Percentiles rank a stretch among this genome's conserved stretches.
Conservation (phyloP, 2,113 vertebrate genomes). For the Neotoma lepida region DNA sequence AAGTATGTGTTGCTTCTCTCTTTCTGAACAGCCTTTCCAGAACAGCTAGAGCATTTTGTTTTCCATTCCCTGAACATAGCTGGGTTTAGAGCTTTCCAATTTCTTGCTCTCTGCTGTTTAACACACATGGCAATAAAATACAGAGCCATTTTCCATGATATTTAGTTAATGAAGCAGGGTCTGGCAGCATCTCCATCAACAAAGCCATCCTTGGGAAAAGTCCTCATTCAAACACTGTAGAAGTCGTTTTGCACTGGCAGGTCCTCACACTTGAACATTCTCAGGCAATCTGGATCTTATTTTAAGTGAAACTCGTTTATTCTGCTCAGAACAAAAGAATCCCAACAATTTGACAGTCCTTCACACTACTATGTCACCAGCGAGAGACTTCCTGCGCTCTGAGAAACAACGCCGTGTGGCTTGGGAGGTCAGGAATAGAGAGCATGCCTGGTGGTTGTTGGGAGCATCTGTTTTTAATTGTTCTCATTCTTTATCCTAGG, state of each 20-base stretch:
- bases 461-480: conserved; percentile 81
- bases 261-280: conserved; percentile 56
- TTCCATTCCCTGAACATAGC: conserved; percentile 36
- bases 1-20: conserved; percentile 49
- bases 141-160: conserved; percentile 48
- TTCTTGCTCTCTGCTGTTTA: conserved; percentile 60
- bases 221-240: conserved; percentile 74
- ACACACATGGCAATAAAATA: conserved; percentile 67
- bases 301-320: conserved; percentile 69
- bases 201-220: conserved; percentile 64
- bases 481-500: conserved; percentile 75
- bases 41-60: conserved; percentile 60
- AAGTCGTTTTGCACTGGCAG: conserved; percentile 60
- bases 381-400: conserved; percentile 72
- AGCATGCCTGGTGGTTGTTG: conserved; percentile 63
- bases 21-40: conserved; percentile 60
- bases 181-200: conserved; percentile 58
- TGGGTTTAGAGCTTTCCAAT: conserved; percentile 41
- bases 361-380: conserved; percentile 54
- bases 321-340: conserved; percentile 76
- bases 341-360: conserved; percentile 67
- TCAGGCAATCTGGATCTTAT: conserved; percentile 78
- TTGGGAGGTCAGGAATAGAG: conserved; percentile 81
- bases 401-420: conserved; percentile 65
- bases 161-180: conserved; percentile 48